Evolutionary conservation across 2,888 invertebrate species (phyloP).

Genomic region (Holacanthella duospinosa): DNA sequence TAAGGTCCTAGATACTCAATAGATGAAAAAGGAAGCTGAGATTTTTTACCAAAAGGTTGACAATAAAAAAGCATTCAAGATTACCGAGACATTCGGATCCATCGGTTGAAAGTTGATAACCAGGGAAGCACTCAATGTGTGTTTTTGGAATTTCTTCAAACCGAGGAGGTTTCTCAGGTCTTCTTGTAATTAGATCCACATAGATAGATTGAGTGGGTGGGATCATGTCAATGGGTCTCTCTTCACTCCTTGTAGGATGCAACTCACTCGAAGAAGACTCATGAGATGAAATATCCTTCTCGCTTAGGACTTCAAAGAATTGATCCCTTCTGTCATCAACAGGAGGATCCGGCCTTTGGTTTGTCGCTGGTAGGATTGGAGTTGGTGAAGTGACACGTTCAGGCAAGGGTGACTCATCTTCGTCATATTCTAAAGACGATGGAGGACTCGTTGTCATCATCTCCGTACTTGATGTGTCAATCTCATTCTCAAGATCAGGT

Average conservation of each 20-base stretch:
- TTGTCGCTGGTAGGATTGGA: not conserved
- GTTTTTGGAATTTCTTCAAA: slow-evolving; percentile 14
- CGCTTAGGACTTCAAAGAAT: not conserved
- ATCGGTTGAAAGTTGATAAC: slow-evolving; percentile 32
- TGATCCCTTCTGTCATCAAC: not conserved
- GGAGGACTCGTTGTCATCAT: not conserved
- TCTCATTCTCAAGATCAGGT: not conserved
- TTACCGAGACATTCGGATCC: slow-evolving; percentile 34
- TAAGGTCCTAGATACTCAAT: no score
- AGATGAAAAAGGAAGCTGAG: no score
- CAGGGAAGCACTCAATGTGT: slow-evolving; percentile 34
- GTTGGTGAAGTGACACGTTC: not conserved
- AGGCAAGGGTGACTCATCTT: not conserved
- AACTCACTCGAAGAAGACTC: not conserved
- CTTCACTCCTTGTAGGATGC: not conserved
- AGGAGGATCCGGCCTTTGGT: not conserved
- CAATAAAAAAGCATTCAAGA: no score
- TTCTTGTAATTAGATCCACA: not conserved
- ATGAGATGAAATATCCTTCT: not conserved
- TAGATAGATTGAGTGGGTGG: not conserved
- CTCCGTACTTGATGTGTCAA: not conserved
- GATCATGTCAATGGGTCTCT: not conserved
- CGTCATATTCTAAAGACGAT: not conserved
- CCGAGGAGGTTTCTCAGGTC: not conserved
- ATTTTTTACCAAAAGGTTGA: no score